A percentile compares a stretch with the other conserved stretches of the same genome.
Evolutionary conservation across 2,888 invertebrate genomes (phyloP).

Genomic region (Mechanitis messenoides): DNA sequence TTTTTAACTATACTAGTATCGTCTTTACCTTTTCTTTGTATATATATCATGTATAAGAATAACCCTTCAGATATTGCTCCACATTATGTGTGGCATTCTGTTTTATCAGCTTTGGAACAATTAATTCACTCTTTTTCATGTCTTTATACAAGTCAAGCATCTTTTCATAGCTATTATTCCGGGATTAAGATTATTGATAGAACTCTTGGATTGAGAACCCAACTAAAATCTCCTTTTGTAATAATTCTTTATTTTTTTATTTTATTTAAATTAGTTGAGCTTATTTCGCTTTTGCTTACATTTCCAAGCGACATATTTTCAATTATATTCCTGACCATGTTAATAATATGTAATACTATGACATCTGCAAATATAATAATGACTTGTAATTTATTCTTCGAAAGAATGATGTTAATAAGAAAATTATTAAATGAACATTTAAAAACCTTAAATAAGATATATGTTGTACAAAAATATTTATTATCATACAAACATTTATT

Average conservation of each 20-base stretch:
- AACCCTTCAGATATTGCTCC: not conserved
- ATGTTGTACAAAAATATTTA: not conserved
- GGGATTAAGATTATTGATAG: not conserved
- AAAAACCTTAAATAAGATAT: not conserved
- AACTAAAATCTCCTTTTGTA: not conserved
- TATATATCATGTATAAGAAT: not conserved
- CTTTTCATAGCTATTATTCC: not conserved
- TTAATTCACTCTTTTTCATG: not conserved
- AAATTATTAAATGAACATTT: slow-evolving; percentile 3
- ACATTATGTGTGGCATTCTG: not conserved
- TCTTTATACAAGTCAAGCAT: not conserved
- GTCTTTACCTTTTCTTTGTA: not conserved
- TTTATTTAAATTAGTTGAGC: not conserved
- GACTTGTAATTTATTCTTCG: not conserved
- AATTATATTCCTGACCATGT: not conserved
- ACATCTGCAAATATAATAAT: not conserved
- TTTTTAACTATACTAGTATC: not conserved
- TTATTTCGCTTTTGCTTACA: not conserved
- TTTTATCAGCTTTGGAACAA: not conserved
- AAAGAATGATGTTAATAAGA: not conserved
- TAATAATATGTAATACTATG: not conserved
- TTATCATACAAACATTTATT: slow-evolving; percentile 3
- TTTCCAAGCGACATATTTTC: too few species aligned
- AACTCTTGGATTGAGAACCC: not conserved
- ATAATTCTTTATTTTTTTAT: not conserved